Conservation (phyloP, 2,797 vertebrate species). For the Dendrocincla fuliginosa region DNA sequence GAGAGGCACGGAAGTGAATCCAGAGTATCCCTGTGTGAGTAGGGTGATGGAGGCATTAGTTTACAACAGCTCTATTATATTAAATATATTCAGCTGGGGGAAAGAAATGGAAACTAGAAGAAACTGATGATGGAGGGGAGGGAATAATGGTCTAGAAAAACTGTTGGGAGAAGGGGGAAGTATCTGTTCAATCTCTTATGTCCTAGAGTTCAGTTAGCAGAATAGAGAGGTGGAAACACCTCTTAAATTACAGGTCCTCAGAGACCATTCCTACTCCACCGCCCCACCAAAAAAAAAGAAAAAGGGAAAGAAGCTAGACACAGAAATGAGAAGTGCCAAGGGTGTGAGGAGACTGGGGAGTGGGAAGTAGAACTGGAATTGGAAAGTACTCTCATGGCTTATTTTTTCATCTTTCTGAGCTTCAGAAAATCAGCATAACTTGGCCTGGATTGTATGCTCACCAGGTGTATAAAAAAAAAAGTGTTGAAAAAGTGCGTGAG, state of each 20-base stretch:
- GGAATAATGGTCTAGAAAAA: not conserved
- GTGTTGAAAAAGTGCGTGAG: not conserved
- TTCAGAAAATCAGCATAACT: not conserved
- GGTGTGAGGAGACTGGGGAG: not conserved
- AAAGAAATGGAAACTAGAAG: not conserved
- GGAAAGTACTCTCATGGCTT: not conserved
- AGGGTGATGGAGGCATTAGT: not conserved
- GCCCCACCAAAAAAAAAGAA: not conserved
- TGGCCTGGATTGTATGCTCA: not conserved
- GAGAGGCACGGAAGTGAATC: not conserved
- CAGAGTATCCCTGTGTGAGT: fast-evolving
- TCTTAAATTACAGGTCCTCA: not conserved
- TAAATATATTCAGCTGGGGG: not conserved
- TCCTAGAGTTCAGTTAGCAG: not conserved
- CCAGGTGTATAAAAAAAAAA: not conserved
- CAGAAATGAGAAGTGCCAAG: not conserved
- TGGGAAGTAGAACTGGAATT: not conserved
- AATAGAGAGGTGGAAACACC: not conserved
- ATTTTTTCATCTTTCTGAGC: not conserved
- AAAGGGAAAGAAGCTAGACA: not conserved
- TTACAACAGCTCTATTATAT: not conserved
- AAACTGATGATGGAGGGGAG: not conserved
- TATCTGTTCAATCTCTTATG: fast-evolving
- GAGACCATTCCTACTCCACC: not conserved
- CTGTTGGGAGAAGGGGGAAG: not conserved